Evolutionary conservation across 2,797 vertebrate genomes (phyloP), one percentile per base, ranked within the genome.

Genomic region (Podarcis siculus): DNA sequence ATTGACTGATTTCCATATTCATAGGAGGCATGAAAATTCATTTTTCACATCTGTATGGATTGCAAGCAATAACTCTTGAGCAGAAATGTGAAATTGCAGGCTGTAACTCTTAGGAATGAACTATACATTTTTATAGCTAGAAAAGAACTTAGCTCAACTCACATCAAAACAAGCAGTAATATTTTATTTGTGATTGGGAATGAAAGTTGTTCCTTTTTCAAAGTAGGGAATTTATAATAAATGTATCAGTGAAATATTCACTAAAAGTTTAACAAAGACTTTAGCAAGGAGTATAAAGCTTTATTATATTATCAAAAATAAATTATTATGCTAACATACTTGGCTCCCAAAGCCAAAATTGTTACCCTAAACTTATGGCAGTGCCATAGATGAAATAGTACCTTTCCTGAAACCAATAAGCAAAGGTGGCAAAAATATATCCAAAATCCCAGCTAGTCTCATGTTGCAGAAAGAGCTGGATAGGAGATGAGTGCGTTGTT

Each of bases 261-360:
- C 8, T n/a, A 85, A 88, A 79, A 80, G 12, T 55, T 35, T 83
- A 76, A 58, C 72, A 39, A 87, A 45, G 37, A 2, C 12, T 80
- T 86, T 2, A 66, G 23, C 21, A 69, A 39, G 75, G 19, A 37
- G 35, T 25, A 83, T 23, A 83, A 90, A 15, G 5, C 10, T 45
- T 87, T 79, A 81, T 80, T 91, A 87, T 79, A 83, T 80, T 91
- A 87, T 75, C 85, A 73, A 89, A 67, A 89, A 42, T 55, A 2
- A 55, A 55, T 55, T 55, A 15, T 3, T 55, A 55, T 55, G 13
- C 49, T 55, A 55, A 55, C 49, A 55, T 55, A 55, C 49, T 55
- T 55, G 49, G 49, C 49, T 55, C 49, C 49, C 49, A 27, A 27
- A 69, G 67, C 30, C 67, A 69, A 69, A 69, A 69, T 69, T 27